Evolutionary conservation across 2,113 vertebrate genomes (phyloP).

Genomic region (Semicossyphus pulcher): DNA sequence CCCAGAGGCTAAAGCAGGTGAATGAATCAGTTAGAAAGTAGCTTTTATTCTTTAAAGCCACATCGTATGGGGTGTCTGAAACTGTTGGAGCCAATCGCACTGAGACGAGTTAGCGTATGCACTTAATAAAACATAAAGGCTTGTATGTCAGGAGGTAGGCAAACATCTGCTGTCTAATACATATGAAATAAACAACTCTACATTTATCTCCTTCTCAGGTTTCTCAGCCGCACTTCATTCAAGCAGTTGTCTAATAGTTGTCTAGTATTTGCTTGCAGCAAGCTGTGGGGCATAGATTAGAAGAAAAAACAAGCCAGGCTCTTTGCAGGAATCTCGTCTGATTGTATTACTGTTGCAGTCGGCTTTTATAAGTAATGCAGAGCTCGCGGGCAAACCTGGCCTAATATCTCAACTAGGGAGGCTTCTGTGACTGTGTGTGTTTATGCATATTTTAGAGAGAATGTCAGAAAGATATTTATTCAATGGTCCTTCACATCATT

Average conservation of each 20-base stretch:
- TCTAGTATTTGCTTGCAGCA: conserved; percentile 50
- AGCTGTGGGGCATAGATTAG: conserved; percentile 47
- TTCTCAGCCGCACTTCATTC: conserved; percentile 29
- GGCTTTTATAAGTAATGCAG: conserved; percentile 51
- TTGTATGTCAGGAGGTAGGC: background rate
- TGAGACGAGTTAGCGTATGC: background rate
- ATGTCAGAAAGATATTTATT: conserved; percentile 13
- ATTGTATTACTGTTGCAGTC: conserved; percentile 53
- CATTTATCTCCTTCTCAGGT: conserved; percentile 15
- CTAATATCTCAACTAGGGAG: conserved; percentile 7
- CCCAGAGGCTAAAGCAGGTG: background rate
- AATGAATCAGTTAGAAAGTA: background rate
- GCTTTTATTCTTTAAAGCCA: background rate
- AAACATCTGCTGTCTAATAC: conserved; percentile 36
- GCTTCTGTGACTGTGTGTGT: conserved; percentile 1
- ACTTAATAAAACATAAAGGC: conserved; percentile 29
- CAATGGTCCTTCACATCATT: conserved; percentile 8
- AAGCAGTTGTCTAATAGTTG: conserved; percentile 41
- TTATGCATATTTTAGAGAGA: conserved; percentile 15
- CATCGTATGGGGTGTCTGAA: background rate
- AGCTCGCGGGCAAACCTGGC: conserved; percentile 44
- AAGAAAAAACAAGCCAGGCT: conserved; percentile 38
- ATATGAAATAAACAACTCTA: conserved; percentile 33
- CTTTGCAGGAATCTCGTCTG: conserved; percentile 45
- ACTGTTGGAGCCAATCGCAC: background rate